These are phyloP conservation scores for Meliscaeva auricollis DNA, from an alignment of 2,888 invertebrate species.

Conservation along the genomic window DNA sequence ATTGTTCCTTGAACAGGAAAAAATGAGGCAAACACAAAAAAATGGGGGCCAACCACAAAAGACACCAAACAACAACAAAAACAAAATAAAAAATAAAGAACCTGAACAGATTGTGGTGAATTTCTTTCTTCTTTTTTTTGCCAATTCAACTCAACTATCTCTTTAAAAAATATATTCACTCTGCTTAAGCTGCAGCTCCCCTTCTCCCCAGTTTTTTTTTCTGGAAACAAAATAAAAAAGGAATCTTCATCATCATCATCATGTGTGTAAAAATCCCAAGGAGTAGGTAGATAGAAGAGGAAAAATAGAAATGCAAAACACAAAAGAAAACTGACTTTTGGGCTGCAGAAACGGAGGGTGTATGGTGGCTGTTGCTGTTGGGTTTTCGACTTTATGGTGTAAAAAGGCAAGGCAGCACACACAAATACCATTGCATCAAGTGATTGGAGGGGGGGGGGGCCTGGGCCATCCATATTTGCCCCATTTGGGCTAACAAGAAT, in stretches of 20 bases:
- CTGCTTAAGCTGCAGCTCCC: background rate
- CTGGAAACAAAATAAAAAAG: background rate
- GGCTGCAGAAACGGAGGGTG: background rate
- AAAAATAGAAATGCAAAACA: slow-evolving; percentile 60
- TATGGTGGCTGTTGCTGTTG: slow-evolving; percentile 14
- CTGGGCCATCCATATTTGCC: too few relatives aligned
- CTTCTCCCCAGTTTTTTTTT: background rate
- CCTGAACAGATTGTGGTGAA: slow-evolving; percentile 61
- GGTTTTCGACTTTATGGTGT: slow-evolving; percentile 21
- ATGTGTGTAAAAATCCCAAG: slow-evolving; percentile 18
- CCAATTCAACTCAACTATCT: slow-evolving; percentile 22
- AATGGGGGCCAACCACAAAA: slow-evolving; percentile 66
- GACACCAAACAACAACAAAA: background rate
- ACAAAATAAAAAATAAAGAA: slow-evolving; percentile 7
- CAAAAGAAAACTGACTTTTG: slow-evolving; percentile 43
- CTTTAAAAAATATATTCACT: slow-evolving; percentile 40
- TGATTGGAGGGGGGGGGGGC: slow-evolving; percentile 9
- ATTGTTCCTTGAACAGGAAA: slow-evolving; percentile 70
- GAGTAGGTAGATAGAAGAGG: too few relatives aligned
- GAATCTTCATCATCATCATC: background rate
- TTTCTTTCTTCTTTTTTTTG: slow-evolving; percentile 27
- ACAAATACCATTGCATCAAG: slow-evolving; percentile 6
- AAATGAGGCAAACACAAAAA: slow-evolving; percentile 30
- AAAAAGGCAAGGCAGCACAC: slow-evolving; percentile 31
- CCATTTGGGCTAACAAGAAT: too few relatives aligned